Conservation (phyloP, 2,888 invertebrate species). For the Criorhina ranunculi region DNA sequence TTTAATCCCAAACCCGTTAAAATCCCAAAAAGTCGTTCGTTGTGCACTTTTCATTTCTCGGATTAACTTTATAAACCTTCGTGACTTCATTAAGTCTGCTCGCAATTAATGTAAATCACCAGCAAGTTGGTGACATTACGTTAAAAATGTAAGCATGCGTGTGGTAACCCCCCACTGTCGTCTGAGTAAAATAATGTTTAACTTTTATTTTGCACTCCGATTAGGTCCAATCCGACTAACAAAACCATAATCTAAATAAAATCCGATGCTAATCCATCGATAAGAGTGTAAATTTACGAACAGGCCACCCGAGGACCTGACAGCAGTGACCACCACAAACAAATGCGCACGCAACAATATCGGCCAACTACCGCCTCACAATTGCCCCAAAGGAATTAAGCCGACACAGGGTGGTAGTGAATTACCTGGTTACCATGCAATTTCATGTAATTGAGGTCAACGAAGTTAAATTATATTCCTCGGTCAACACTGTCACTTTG, state of each 20-base stretch:
- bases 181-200: not conserved
- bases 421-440: conserved; percentile 75
- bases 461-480: conserved; percentile 68
- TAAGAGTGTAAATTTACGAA: conserved; percentile 39
- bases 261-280: conserved; percentile 45
- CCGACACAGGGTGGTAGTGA: conserved; percentile 54
- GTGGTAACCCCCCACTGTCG: not conserved
- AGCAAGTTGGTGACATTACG: conserved; percentile 30
- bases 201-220: conserved; percentile 32
- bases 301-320: conserved; percentile 17
- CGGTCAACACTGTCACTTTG: not conserved
- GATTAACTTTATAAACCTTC: conserved; percentile 30
- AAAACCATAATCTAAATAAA: conserved; percentile 47
- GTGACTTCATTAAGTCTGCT: conserved; percentile 41
- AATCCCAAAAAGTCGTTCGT: not conserved
- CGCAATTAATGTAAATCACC: conserved; percentile 22
- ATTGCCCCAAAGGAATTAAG: conserved; percentile 69
- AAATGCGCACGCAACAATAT: conserved; percentile 59
- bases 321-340: conserved; percentile 44
- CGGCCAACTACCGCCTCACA: conserved; percentile 60
- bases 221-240: conserved; percentile 33
- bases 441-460: conserved; percentile 71
- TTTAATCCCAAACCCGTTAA: not conserved
- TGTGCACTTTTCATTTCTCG: not conserved
- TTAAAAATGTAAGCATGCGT: conserved; percentile 15